Evolutionary conservation across 2,797 vertebrate genomes (phyloP).

Genomic region (Hylomyscus alleni): DNA sequence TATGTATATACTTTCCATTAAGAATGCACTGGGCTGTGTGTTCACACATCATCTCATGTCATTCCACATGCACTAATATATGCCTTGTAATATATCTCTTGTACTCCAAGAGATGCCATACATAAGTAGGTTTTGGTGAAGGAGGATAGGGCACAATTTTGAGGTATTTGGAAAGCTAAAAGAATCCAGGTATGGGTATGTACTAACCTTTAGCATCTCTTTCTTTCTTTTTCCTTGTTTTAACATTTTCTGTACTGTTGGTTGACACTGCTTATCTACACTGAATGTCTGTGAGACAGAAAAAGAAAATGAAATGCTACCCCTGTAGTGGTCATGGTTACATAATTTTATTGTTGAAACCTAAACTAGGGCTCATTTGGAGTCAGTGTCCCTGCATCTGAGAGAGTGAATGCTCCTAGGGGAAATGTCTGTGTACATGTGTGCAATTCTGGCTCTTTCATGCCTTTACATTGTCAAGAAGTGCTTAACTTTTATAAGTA

Average conservation of each 20-base stretch:
- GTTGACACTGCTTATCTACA: neutral
- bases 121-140: neutral
- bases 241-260: neutral
- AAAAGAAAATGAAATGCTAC: neutral
- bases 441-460: neutral
- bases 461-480: neutral
- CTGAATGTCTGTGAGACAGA: fast-evolving
- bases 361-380: neutral
- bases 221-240: neutral
- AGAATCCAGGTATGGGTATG: neutral
- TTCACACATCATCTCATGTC: neutral
- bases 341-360: neutral
- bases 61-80: neutral
- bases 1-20: constrained; percentile 5
- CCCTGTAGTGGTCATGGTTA: fast-evolving
- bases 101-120: neutral
- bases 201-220: neutral
- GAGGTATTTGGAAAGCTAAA: neutral
- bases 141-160: neutral
- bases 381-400: neutral
- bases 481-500: neutral
- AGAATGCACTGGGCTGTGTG: neutral
- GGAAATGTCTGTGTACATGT: neutral
- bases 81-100: neutral
- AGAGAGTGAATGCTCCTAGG: neutral